Evolutionary conservation across 23 tunicate species (phyloP).

Genomic region (Trididemnum clinides): DNA sequence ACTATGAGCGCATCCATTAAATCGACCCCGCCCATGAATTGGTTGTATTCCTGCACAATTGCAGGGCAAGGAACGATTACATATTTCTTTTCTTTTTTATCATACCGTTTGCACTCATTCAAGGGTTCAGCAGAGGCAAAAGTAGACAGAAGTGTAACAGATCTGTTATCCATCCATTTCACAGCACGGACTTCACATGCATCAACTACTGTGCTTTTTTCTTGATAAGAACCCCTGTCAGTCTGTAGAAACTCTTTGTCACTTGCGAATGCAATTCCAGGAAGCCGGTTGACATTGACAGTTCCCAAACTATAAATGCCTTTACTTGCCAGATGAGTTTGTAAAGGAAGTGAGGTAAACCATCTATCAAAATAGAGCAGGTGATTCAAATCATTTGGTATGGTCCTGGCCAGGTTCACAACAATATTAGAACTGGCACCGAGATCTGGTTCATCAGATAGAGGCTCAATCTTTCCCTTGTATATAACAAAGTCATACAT

Average conservation of each 20-base stretch:
- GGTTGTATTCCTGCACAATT: background rate
- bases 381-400: background rate
- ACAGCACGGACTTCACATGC: background rate
- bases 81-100: background rate
- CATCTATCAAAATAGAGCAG: conserved; percentile 21
- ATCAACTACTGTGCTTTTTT: background rate
- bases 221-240: background rate
- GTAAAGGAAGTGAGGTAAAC: conserved; percentile 5
- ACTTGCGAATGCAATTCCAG: background rate
- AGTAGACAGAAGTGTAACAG: background rate
- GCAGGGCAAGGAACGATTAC: background rate
- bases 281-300: conserved; percentile 9
- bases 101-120: conserved; percentile 2
- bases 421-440: conserved; percentile 29
- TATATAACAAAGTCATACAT: conserved; percentile 1
- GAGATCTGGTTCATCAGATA: background rate
- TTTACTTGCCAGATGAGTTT: background rate
- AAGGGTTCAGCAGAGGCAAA: conserved; percentile 20
- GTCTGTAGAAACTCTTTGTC: background rate
- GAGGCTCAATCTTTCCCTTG: background rate
- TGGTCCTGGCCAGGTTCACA: background rate
- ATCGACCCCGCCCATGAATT: conserved; percentile 10
- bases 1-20: conserved; percentile 8
- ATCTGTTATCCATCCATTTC: conserved; percentile 9
- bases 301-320: conserved; percentile 1